phyloP scores from a whole-genome alignment of 2,888 invertebrate genomes.

The Nasonia oneida region DNA sequence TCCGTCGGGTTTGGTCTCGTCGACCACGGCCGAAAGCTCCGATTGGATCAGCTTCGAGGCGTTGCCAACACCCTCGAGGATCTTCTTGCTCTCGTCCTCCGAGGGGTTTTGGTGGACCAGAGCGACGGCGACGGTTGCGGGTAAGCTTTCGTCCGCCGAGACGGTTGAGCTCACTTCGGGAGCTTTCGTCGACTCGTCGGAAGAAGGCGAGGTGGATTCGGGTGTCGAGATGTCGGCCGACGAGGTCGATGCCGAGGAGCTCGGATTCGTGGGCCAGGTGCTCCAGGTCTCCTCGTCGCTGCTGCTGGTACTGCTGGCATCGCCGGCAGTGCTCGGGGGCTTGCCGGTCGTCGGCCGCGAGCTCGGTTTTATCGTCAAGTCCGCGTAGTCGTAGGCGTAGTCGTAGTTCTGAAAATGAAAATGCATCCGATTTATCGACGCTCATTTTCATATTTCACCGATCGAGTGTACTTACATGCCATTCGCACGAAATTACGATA shows the following conservation, averaged over 20 bases:
- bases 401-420: conserved; percentile 84
- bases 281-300: background rate
- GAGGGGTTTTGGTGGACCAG: background rate
- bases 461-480: too few relatives aligned
- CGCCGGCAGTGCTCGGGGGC: background rate
- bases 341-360: conserved; percentile 50
- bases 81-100: background rate
- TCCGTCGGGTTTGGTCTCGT: background rate
- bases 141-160: background rate
- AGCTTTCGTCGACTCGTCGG: background rate
- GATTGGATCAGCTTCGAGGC: conserved; percentile 8
- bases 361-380: conserved; percentile 85
- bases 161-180: background rate
- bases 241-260: background rate
- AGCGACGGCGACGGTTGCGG: background rate
- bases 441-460: too few relatives aligned
- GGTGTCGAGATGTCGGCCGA: background rate
- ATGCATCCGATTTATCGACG: background rate
- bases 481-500: background rate
- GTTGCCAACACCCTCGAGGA: background rate
- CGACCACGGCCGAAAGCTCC: background rate
- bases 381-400: conserved; percentile 87
- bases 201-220: background rate
- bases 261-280: conserved; percentile 12
- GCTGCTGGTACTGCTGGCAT: background rate